Percentiles rank a stretch among this genome's conserved stretches.
phyloP scores from a whole-genome alignment of 2,888 invertebrate species.

The Clitarchus hookeri region DNA sequence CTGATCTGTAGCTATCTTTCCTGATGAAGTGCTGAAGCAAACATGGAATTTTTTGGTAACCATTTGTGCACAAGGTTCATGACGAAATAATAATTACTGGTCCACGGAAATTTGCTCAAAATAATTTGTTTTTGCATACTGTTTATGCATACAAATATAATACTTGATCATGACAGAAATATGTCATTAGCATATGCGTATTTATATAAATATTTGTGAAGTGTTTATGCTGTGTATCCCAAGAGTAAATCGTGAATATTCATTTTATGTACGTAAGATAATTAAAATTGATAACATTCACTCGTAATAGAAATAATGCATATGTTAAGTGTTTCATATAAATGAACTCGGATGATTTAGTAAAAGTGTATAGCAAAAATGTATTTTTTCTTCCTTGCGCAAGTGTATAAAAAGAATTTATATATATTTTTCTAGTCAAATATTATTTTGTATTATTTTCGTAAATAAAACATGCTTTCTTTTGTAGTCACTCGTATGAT shows the following conservation, averaged over 20 bases:
- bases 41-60: too few species aligned
- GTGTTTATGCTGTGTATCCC: not conserved
- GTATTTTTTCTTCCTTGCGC: not conserved
- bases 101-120: not conserved
- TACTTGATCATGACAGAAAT: not conserved
- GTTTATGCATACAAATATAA: not conserved
- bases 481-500: constrained; percentile 20
- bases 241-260: not conserved
- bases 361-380: not conserved
- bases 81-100: not conserved
- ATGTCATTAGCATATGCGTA: not conserved
- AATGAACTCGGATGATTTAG: not conserved
- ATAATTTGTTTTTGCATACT: not conserved
- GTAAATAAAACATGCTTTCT: constrained; percentile 39
- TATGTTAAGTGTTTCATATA: not conserved
- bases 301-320: not conserved
- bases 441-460: constrained; percentile 36
- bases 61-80: not conserved
- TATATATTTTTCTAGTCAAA: constrained; percentile 38
- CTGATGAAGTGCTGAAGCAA: too few species aligned
- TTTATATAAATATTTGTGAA: not conserved
- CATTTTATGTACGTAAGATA: not conserved
- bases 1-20: too few species aligned
- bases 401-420: constrained; percentile 4
- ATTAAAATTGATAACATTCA: not conserved